Conservation (phyloP, 2,888 invertebrate genomes). For the Melanostoma scalare region DNA sequence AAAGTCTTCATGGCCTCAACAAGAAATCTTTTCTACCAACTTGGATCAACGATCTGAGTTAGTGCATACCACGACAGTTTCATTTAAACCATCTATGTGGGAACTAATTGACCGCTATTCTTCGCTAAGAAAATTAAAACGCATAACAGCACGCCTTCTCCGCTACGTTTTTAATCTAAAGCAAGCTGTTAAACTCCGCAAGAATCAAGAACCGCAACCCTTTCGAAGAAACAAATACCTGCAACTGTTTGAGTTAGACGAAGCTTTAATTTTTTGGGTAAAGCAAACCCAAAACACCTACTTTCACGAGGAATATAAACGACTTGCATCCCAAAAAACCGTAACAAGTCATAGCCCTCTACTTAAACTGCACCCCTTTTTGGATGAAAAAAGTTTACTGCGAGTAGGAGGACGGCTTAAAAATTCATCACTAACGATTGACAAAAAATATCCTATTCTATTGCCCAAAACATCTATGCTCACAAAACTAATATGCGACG, state of each 20-base stretch:
- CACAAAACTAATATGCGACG: no score
- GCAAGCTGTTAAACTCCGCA: background rate
- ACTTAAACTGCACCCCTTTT: no score
- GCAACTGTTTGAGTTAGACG: slow-evolving; percentile 19
- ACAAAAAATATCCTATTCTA: no score
- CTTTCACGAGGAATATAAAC: background rate
- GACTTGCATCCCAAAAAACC: background rate
- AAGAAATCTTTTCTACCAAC: slow-evolving; percentile 14
- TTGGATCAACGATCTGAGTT: background rate
- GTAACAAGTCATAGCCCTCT: background rate
- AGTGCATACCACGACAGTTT: background rate
- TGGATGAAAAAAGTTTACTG: no score
- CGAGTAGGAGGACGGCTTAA: no score
- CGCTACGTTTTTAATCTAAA: background rate
- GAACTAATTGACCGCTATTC: slow-evolving; percentile 15
- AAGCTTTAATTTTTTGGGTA: slow-evolving; percentile 19
- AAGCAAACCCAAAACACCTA: slow-evolving; percentile 4
- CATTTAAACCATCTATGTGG: no score
- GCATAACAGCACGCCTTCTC: slow-evolving; percentile 20
- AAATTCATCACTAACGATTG: no score
- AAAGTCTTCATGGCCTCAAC: slow-evolving; percentile 18
- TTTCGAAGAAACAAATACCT: slow-evolving; percentile 10
- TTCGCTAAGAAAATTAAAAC: slow-evolving; percentile 1
- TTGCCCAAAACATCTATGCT: no score
- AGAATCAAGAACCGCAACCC: background rate